Evolutionary conservation across 2,888 invertebrate species (phyloP), one percentile per base, ranked within the genome.

Genomic region (Orthosia cruda): DNA sequence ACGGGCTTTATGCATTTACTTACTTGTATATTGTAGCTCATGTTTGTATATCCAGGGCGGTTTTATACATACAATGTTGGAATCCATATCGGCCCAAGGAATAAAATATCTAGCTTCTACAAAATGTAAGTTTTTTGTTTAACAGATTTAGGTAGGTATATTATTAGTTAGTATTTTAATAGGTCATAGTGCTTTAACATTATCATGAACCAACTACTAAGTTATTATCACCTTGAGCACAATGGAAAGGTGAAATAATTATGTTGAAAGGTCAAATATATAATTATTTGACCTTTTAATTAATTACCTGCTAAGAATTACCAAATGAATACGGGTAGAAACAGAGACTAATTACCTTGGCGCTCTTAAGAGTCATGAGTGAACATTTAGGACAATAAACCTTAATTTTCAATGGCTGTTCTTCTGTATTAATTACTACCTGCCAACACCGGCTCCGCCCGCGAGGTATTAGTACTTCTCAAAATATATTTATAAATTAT

Each of bases 1-100:
- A 55, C 49, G 71, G 64, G 72, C 68, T 84, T 84, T 74, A 64
- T 23, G 61, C 50, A 67, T 73, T 71, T 66, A 69, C 66, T 73
- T 72, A 57, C 73, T 62, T 70, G 58, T 71, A 71, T 75, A 64
- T 80, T 71, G 77, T 77, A 59, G 54, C 50, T 74, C 63, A 66
- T 69, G 67, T 80, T 72, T 68, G 52, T 80, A 55, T 83, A 77
- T 65, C 61, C 49, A 20, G 15, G 18, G 54, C 5, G 54, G 26
- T 23, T 83, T 65, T 58, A 58, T 77, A 57, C 32, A 40, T 16
- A 67, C 58, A 63, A 67, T 47, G 54, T 45, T 40, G 20, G 52
- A 74, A 47, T 68, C 26, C 69, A 40, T 50, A 57, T 62, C 57
- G 59, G 7, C 15, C 11, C 47, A 15, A 15, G 13, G 26, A 26